Base-by-base conservation (phyloP, 2,113 vertebrate species). In the Ageneiosus marmoratus region DNA sequence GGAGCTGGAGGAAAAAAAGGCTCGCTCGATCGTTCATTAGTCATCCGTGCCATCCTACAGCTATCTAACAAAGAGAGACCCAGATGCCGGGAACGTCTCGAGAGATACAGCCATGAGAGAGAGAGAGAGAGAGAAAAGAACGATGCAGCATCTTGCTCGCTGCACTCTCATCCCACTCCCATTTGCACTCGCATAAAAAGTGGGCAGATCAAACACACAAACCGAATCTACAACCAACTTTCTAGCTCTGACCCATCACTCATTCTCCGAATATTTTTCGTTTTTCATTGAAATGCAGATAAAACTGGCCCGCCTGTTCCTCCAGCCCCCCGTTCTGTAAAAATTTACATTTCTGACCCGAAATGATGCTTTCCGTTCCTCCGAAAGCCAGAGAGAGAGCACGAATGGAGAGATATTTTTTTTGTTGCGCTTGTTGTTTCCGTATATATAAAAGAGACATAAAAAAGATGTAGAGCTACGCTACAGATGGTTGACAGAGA, bases 161-260 rank as follows among this genome's bases (percentile, higher is more conserved):
- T 81, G 65, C 37, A 48, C 69, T 81, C 65, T 60, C 65, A 44
- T 56, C 53, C 67, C 44, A 56, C 62, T 46, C 32, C 60, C 11
- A 60, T 85, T 85, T 78, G 80, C 80, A 85, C 69, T 22, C 55
- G 41, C 74, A 73, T 62, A 65, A 74, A 84, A 78, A 53, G 22
- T 58, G 79, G 53, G 63, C 63, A 65, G 74, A 85, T 85, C 70
- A 73, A 60, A 65, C 32, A 82, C 70, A 53, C 80, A 73, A 72
- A 63, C 51, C 41, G 63, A 41, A 51, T 82, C 29, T n/a, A 27
- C 41, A 56, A 60, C 41, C n/a, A 22, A 29, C 50, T 50, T 18
- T 41, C 44, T 12, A 24, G 18, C 70, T 50, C 56, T n/a, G 48
- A 46, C 72, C 55, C 67, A 80, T 72, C 15, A 67, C 29, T 18